Evolutionary conservation across 2,797 vertebrate species (phyloP).

Genomic region (Etheostoma nigrum): DNA sequence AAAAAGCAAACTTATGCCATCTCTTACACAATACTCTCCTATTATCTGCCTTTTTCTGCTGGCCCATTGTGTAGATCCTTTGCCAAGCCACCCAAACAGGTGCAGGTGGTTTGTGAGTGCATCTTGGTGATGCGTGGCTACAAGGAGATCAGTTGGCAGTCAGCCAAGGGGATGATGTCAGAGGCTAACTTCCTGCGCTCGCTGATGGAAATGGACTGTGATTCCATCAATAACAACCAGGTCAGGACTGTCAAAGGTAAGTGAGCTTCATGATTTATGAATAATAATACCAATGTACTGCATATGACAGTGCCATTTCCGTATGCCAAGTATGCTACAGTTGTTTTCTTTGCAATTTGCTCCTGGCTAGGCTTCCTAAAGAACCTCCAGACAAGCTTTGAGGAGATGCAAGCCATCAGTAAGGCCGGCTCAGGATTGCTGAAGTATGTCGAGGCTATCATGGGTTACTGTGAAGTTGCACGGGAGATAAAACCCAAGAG

Average conservation of each 20-base stretch:
- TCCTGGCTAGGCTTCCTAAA: constrained; percentile 86
- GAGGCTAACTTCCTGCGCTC: constrained; percentile 93
- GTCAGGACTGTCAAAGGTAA: constrained; percentile 92
- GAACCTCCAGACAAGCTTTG: constrained; percentile 89
- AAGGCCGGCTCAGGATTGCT: constrained; percentile 96
- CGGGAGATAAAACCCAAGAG: constrained; percentile 95
- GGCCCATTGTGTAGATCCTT: constrained; percentile 87
- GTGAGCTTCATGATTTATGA: constrained; percentile 13
- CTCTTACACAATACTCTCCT: background rate
- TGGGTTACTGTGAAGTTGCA: constrained; percentile 95
- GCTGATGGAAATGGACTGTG: constrained; percentile 94
- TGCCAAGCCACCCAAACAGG: constrained; percentile 95
- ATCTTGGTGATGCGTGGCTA: constrained; percentile 95
- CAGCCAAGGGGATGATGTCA: constrained; percentile 97
- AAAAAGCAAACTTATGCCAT: background rate
- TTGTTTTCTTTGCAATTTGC: constrained; percentile 15
- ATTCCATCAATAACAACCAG: constrained; percentile 86
- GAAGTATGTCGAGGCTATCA: constrained; percentile 95
- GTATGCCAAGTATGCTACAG: background rate
- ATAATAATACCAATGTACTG: background rate
- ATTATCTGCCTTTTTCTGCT: constrained; percentile 10
- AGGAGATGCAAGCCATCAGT: constrained; percentile 96
- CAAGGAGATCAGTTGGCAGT: constrained; percentile 95
- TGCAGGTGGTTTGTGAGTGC: constrained; percentile 95
- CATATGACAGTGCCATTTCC: background rate